Evolutionary conservation across 2,113 vertebrate species (phyloP).

Genomic region (Donacobius atricapilla): DNA sequence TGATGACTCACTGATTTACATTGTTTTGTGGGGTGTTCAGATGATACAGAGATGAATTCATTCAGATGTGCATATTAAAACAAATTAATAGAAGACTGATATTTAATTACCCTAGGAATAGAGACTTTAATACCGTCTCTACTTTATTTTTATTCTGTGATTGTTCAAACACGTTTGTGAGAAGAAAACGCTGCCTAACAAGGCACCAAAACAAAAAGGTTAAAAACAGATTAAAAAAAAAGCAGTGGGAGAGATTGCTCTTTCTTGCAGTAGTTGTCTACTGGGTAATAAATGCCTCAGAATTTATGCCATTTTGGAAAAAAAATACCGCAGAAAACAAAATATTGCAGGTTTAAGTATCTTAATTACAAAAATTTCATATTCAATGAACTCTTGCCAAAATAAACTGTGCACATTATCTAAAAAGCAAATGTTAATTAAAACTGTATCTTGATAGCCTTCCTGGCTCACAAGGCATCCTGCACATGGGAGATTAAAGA

Average conservation of each 20-base stretch:
- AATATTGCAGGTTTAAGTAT: conserved; percentile 73
- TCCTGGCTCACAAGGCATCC: conserved; percentile 62
- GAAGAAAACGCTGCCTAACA: not conserved
- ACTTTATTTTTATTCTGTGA: not conserved
- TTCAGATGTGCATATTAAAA: not conserved
- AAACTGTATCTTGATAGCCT: conserved; percentile 72
- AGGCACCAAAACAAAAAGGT: not conserved
- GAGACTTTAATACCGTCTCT: not conserved
- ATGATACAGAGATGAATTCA: not conserved
- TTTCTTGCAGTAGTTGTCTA: conserved; percentile 52
- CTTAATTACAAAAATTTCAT: conserved; percentile 76
- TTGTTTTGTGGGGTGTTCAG: not conserved
- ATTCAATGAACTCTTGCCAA: conserved; percentile 75
- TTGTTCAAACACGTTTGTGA: not conserved
- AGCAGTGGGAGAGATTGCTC: conserved; percentile 19
- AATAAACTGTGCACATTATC: conserved; percentile 76
- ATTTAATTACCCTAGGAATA: not conserved
- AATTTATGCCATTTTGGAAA: conserved; percentile 60
- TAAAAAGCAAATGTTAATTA: conserved; percentile 79
- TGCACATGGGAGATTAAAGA: conserved; percentile 65
- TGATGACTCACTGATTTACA: not conserved
- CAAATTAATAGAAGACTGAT: not conserved
- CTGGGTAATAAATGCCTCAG: conserved; percentile 52
- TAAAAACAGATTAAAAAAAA: conserved; percentile 1
- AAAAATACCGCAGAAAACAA: conserved; percentile 59